These are phyloP conservation scores for Cinclus cinclus DNA, from an alignment of 2,113 vertebrate genomes.

Conservation along the genomic window DNA sequence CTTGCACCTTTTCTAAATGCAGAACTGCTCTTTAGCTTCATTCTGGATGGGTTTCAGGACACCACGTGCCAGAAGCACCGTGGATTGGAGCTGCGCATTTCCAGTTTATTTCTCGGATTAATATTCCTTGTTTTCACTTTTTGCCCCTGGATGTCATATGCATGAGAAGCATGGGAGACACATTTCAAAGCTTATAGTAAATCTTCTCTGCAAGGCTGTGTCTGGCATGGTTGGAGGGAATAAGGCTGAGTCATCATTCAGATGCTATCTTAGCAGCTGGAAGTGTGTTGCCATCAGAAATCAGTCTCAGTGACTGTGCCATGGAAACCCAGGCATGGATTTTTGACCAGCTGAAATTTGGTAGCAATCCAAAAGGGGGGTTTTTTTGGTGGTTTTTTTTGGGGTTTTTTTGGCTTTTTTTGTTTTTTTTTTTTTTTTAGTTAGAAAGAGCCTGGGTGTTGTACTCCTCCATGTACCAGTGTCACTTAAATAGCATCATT, in stretches of 20 bases:
- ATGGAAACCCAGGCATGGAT: slow-evolving; percentile 41
- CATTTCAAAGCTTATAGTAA: slow-evolving; percentile 47
- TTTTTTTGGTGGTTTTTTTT: too few relatives aligned
- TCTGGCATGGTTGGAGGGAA: slow-evolving; percentile 53
- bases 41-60: slow-evolving; percentile 37
- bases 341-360: slow-evolving; percentile 12
- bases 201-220: slow-evolving; percentile 33
- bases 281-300: slow-evolving; percentile 53
- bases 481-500: slow-evolving; percentile 10
- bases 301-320: slow-evolving; percentile 44
- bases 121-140: slow-evolving; percentile 46
- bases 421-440: neutral
- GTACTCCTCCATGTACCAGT: neutral
- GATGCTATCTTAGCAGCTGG: slow-evolving; percentile 53
- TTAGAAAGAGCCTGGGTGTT: neutral
- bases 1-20: neutral
- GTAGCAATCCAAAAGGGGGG: neutral
- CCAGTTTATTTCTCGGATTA: slow-evolving; percentile 29
- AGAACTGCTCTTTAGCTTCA: neutral
- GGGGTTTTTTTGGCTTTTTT: too few relatives aligned
- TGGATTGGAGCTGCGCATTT: slow-evolving; percentile 9
- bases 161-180: slow-evolving; percentile 40
- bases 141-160: slow-evolving; percentile 40
- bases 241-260: slow-evolving; percentile 53
- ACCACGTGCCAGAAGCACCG: neutral